Base-by-base conservation (phyloP, 2,888 invertebrate species). In the Chamaedrilus cognettii region DNA sequence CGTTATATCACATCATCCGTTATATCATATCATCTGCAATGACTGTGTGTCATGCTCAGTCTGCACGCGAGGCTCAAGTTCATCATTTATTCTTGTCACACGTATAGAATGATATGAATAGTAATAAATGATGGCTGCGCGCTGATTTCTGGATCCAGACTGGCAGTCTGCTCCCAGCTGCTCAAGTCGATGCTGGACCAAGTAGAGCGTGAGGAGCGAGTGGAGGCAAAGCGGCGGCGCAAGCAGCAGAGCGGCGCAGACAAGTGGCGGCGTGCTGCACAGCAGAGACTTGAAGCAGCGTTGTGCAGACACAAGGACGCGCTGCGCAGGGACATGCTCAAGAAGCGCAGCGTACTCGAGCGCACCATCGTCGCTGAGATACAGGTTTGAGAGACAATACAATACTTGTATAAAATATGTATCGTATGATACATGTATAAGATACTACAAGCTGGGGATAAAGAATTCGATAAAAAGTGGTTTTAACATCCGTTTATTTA, bases 281-380 rank as follows among this genome's bases (percentile, higher is more conserved):
- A 86, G 68, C 86, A 86, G 49, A 86, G 87, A 74, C 87, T 91
- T 71, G 90, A 91, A 80, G 89, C 91, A 80, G 86, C 91, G 50
- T 87, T 94, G 30, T 90, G 91, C 82, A 89, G 92, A 76, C 95
- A 96, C 78, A 96, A 95, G 80, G 96, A 96, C 82, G 86, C 91
- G 76, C 88, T 97, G 59, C 95, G 95, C 83, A 95, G 93, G 80
- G 95, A 95, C 78, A 96, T 96, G 72, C 88, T 95, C 70, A 91
- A 94, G 78, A 96, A 96, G 81, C 87, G 96, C 74, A 92, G 92
- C 1, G 85, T 93, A 23, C 88, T 96, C 65, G 82, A 82, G 71
- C 78, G 78, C 66, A 77, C 77, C 64, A 87, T 96, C 67, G 92
- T 93, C 77, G 90, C 91, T 71, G 93, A 95, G 82, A 94, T 96